Evolutionary conservation across 2,797 vertebrate genomes (phyloP), one percentile per base, ranked within the genome.

Genomic region (Myripristis murdjan): DNA sequence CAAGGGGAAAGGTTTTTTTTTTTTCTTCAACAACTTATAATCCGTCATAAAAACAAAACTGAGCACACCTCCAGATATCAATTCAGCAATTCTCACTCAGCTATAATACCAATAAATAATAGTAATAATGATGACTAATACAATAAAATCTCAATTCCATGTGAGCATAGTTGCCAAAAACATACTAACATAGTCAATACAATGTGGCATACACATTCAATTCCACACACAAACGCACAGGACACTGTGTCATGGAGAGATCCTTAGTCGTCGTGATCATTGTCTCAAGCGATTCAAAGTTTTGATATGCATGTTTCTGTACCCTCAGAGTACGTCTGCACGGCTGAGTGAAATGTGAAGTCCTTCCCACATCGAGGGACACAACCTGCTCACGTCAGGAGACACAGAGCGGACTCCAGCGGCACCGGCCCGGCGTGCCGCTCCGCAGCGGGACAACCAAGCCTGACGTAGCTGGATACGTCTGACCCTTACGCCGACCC

Each of bases 61-160:
- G 35, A 85, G 68, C 72, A 71, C n/a, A 11, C 68, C 35, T 60
- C 62, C n/a, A 37, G 16, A 52, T 16, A 69, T 73, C 56, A 52
- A 75, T 59, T 73, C 54, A 69, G 39, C 46, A 67, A 82, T 85
- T 37, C 82, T 73, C 77, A 83, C 61, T 82, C 81, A 63, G 79
- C 73, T 84, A 87, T 66, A 84, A 87, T 76, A 84, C 75, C 87
- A 93, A 92, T 93, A 93, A 93, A 92, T 93, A 92, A 87, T 73
- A 65, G 35, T 23, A 73, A 81, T 83, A 73, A 79, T 31, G 69
- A 88, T 33, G 60, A 83, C 64, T 79, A 82, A 82, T 81, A 87
- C 70, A 23, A 73, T 85, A 82, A 85, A 90, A 88, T 63, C 12
- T 48, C 22, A 64, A 75, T 48, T 62, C 73, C 72, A 70, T 28